These are phyloP conservation scores for Cyanoliseus patagonus DNA, from an alignment of 2,113 vertebrate genomes.

Conservation along the genomic window DNA sequence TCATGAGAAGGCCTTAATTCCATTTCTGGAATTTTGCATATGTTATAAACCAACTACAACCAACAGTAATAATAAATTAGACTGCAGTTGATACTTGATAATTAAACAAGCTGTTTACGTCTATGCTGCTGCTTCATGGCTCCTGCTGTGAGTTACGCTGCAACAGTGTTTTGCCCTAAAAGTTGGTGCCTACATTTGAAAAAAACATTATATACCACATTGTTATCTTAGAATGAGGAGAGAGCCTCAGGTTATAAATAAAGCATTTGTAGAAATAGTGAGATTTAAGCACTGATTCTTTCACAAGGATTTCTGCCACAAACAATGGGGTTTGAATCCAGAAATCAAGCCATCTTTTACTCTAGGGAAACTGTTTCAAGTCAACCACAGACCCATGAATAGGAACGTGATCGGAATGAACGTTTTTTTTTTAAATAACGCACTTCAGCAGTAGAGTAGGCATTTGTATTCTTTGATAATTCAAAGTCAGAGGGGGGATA, in stretches of 20 bases:
- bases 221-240: background rate
- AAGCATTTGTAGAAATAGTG: constrained; percentile 2
- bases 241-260: constrained; percentile 12
- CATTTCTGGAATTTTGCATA: background rate
- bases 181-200: background rate
- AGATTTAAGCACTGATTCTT: background rate
- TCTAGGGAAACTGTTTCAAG: background rate
- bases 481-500: background rate
- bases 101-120: background rate
- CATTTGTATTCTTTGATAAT: background rate
- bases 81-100: background rate
- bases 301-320: constrained; percentile 2
- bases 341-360: constrained; percentile 21
- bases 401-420: background rate
- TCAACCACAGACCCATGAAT: background rate
- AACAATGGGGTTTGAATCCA: background rate
- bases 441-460: background rate
- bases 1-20: background rate
- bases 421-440: background rate
- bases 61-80: background rate
- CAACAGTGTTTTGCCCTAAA: background rate
- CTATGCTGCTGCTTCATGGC: background rate
- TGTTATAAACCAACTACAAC: background rate
- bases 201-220: background rate
- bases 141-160: background rate